These are phyloP conservation scores for Leucopsar rothschildi DNA, from an alignment of 2,113 vertebrate genomes.

Conservation along the genomic window DNA sequence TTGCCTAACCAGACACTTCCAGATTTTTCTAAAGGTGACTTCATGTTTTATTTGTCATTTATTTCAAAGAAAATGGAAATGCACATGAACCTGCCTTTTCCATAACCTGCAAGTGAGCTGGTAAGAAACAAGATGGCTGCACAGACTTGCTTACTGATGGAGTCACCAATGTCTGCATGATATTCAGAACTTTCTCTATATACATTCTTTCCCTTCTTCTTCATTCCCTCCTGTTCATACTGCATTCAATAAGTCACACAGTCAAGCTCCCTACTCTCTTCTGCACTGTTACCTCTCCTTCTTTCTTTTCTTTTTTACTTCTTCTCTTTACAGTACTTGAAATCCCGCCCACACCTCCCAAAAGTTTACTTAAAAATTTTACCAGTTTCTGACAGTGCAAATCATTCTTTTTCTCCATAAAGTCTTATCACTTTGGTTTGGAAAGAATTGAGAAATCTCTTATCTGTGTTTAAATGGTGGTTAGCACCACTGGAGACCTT, in stretches of 20 bases:
- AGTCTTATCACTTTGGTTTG: neutral
- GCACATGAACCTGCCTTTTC: neutral
- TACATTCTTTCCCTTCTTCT: fast-evolving
- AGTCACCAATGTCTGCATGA: neutral
- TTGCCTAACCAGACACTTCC: neutral
- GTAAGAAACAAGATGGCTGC: neutral
- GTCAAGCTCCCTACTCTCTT: neutral
- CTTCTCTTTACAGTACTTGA: neutral
- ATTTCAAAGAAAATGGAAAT: neutral
- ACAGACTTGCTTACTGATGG: neutral
- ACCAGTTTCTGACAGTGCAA: neutral
- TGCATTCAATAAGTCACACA: neutral
- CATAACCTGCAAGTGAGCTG: neutral
- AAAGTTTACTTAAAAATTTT: neutral
- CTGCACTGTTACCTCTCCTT: neutral
- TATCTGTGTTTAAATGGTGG: neutral
- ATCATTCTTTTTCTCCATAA: neutral
- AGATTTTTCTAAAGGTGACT: neutral
- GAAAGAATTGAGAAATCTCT: neutral
- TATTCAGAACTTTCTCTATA: neutral
- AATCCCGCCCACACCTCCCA: fast-evolving
- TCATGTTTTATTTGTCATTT: neutral
- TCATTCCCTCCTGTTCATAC: neutral
- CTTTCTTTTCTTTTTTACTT: neutral
- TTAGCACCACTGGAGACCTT: neutral